A percentile compares a stretch with the other conserved stretches of the same genome.
Conservation (phyloP, 2,888 invertebrate genomes). For the Agapostemon virescens region DNA sequence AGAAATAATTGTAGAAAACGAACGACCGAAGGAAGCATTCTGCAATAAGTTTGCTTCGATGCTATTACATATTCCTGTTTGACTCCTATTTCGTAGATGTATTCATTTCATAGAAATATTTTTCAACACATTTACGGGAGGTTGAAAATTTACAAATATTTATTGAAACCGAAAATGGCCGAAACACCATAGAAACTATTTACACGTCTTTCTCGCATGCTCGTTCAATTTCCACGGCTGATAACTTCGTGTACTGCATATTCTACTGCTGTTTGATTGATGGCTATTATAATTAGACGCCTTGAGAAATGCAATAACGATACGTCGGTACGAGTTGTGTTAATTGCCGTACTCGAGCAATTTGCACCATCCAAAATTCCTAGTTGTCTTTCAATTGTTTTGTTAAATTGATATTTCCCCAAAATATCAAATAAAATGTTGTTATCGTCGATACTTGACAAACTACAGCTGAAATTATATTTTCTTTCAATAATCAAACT, state of each 20-base stretch:
- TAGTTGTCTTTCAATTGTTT: too few relatives aligned
- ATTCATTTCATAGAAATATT: too few relatives aligned
- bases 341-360: neutral
- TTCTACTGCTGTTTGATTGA: neutral
- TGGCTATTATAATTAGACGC: neutral
- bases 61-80: neutral
- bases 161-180: neutral
- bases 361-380: neutral
- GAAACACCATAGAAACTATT: neutral
- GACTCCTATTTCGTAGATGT: neutral
- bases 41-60: neutral
- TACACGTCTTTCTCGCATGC: constrained; percentile 6
- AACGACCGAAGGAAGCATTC: too few relatives aligned
- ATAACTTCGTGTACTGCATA: constrained; percentile 1
- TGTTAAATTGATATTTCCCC: too few relatives aligned
- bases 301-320: neutral
- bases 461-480: too few relatives aligned
- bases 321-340: neutral
- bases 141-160: neutral
- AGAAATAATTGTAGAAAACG: neutral
- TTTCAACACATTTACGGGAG: neutral
- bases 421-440: too few relatives aligned
- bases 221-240: constrained; percentile 3
- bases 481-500: too few relatives aligned
- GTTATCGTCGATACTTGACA: too few relatives aligned